A percentile compares a stretch with the other conserved stretches of the same genome.
Evolutionary conservation across 92 coral and sea anemone genomes (phyloP).

Genomic region (Zoanthus solanderi): DNA sequence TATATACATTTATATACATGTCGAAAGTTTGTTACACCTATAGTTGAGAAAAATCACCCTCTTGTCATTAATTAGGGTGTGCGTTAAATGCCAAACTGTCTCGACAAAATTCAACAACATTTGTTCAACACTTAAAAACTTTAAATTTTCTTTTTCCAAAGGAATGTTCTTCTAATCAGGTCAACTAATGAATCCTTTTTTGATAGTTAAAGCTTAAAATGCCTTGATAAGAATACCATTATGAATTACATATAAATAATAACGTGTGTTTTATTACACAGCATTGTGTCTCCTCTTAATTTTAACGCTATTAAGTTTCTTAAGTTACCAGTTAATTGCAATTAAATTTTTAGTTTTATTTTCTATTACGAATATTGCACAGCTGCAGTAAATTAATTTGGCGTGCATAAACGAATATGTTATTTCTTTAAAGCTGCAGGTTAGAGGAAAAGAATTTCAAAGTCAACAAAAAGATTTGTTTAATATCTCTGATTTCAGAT

Average conservation of each 20-base stretch:
- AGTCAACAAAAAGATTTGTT: constrained; percentile 14
- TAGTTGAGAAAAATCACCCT: no score
- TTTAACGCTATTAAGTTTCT: no score
- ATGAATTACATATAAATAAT: not conserved
- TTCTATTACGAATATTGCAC: not conserved
- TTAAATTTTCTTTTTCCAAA: no score
- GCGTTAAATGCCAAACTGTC: not conserved
- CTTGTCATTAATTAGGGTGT: not conserved
- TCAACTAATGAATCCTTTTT: no score
- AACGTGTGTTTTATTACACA: not conserved
- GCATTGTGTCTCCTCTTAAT: not conserved
- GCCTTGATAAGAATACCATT: no score
- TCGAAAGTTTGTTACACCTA: no score
- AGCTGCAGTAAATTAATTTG: not conserved
- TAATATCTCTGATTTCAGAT: constrained; percentile 16
- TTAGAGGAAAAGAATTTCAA: constrained; percentile 1
- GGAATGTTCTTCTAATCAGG: no score
- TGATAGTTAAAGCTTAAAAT: no score
- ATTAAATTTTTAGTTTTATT: not conserved
- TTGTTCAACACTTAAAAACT: no score
- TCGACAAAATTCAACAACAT: no score
- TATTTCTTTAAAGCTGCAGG: not conserved
- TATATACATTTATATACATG: no score
- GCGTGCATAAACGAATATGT: not conserved
- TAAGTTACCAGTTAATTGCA: not conserved